Base-by-base conservation (phyloP, 2,797 vertebrate genomes). In the Esox masquinongy region DNA sequence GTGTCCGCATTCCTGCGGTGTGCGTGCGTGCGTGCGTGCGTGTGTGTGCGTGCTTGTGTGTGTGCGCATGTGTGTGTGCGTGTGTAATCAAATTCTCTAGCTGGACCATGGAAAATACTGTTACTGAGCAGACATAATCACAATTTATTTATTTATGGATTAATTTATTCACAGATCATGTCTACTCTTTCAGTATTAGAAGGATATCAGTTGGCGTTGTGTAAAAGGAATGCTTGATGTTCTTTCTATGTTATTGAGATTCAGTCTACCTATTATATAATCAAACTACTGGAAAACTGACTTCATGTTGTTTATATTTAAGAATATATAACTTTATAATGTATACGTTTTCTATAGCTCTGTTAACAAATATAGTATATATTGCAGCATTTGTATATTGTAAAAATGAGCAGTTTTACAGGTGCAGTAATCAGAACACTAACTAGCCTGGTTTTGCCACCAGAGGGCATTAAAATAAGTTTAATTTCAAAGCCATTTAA, bases 271-370 rank as follows among this genome's bases (percentile, higher is more conserved):
- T 22, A n/a, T 49, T 70, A 26, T 51, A 51, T 49, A 19, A 51
- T 51, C 16, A 29, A 12, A 49, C 26, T 24, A 51, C 17, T n/a
- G 49, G 49, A 73, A 85, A 87, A 82, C 84, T 87, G 89, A 90
- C 88, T 91, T 90, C 84, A 90, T 90, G 88, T 90, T 90, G 86
- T 88, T 91, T 89, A 85, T 90, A 90, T 87, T 89, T 91, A 89
- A 89, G 84, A 88, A 85, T 87, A 90, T 87, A 90, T 76, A 85
- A 82, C 75, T 90, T 88, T 82, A 86, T 90, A 81, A 89, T 87
- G 85, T 90, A 86, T 90, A 87, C 74, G 84, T 88, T 90, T 89
- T 91, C 85, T 90, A 88, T 84, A 86, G 85, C 86, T 90, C 82
- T 77, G 68, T 83, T 73, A 24, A 61, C 51, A 71, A 53, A 71